Evolutionary conservation across 2,113 vertebrate species (phyloP).

Genomic region (Trematomus loennbergii): DNA sequence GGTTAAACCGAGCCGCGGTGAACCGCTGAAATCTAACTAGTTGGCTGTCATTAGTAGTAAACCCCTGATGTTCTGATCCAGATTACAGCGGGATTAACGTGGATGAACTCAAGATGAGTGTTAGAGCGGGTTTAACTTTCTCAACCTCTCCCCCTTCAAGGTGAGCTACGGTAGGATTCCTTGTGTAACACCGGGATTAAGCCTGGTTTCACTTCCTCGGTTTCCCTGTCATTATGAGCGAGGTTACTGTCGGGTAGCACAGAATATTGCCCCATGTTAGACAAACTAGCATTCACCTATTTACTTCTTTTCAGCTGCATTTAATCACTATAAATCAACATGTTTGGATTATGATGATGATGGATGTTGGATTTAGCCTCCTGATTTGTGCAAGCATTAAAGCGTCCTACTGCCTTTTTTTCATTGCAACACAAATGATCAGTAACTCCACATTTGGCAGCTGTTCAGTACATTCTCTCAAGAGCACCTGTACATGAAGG

Average conservation of each 20-base stretch:
- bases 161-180: conserved; percentile 73
- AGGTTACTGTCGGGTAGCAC: conserved; percentile 61
- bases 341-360: conserved; percentile 1
- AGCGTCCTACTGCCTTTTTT: background rate
- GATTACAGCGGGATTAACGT: conserved; percentile 81
- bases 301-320: background rate
- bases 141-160: conserved; percentile 77
- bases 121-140: conserved; percentile 80
- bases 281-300: conserved; percentile 17
- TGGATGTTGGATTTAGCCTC: background rate
- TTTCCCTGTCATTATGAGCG: conserved; percentile 67
- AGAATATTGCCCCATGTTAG: conserved; percentile 14
- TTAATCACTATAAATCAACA: background rate
- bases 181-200: conserved; percentile 77
- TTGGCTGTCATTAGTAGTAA: conserved; percentile 81
- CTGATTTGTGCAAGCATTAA: too few relatives aligned
- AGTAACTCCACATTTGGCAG: background rate
- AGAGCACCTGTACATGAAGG: background rate
- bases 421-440: background rate
- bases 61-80: conserved; percentile 79
- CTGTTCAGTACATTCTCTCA: background rate
- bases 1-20: conserved; percentile 74
- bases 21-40: conserved; percentile 79
- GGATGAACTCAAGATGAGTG: conserved; percentile 78
- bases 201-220: conserved; percentile 74